A percentile compares a stretch with the other conserved stretches of the same genome.
Evolutionary conservation across 2,113 vertebrate genomes (phyloP).

Genomic region (Meriones unguiculatus): DNA sequence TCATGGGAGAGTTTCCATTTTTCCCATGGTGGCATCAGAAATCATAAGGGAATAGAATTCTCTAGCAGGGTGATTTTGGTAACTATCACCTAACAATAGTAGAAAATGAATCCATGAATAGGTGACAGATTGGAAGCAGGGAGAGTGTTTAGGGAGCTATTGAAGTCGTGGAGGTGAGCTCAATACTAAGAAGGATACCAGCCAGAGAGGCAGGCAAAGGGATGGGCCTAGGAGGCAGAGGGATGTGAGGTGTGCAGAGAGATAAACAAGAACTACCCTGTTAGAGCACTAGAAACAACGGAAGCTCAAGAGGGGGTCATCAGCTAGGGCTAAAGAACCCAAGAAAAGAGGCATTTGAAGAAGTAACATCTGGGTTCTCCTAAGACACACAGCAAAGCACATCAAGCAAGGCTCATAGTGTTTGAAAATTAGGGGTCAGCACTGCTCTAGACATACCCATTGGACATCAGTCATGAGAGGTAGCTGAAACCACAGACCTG

Average conservation of each 20-base stretch:
- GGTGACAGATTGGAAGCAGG: not conserved
- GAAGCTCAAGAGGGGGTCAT: not conserved
- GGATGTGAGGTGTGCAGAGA: not conserved
- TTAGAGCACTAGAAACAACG: not conserved
- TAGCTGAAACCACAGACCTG: not conserved
- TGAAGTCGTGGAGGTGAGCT: too few species aligned
- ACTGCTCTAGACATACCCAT: not conserved
- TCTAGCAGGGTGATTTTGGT: not conserved
- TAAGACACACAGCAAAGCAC: not conserved
- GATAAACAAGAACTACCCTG: not conserved
- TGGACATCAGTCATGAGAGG: not conserved
- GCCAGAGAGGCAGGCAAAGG: not conserved
- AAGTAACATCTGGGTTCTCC: not conserved
- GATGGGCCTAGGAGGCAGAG: not conserved
- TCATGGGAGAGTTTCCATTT: not conserved
- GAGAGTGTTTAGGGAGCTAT: not conserved
- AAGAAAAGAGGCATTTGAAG: not conserved
- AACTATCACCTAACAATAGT: not conserved
- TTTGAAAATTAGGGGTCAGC: not conserved
- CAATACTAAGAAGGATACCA: not conserved
- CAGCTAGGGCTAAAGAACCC: not conserved
- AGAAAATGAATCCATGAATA: not conserved
- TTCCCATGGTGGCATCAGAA: not conserved
- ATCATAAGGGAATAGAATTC: not conserved
- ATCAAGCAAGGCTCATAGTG: not conserved